A percentile compares a stretch with the other conserved stretches of the same genome.
phyloP scores from a whole-genome alignment of 2,888 invertebrate genomes.

The Meloe dianella region DNA sequence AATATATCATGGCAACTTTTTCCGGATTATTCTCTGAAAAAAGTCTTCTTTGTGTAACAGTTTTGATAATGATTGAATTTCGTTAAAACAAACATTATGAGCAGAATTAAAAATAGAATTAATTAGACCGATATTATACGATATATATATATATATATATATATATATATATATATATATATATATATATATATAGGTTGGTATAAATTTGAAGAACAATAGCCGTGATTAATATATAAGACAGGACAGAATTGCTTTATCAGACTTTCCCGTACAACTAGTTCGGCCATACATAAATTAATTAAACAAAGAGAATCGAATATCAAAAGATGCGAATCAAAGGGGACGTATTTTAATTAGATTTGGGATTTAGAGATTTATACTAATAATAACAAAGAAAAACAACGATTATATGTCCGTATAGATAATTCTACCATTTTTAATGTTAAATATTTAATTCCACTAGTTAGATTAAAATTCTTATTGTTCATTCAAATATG shows the following conservation, averaged over 20 bases:
- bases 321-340: neutral
- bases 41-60: neutral
- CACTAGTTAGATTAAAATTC: neutral
- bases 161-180: too few relatives aligned
- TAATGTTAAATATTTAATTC: neutral
- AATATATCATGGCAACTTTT: neutral
- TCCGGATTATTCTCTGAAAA: neutral
- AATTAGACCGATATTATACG: neutral
- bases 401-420: neutral
- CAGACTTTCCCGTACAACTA: neutral
- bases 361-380: neutral
- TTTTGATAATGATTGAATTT: neutral
- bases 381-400: conserved; percentile 6
- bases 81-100: neutral
- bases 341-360: conserved; percentile 2
- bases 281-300: neutral
- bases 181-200: neutral
- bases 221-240: neutral
- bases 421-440: neutral
- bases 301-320: conserved; percentile 6
- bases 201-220: neutral
- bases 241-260: neutral
- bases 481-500: neutral
- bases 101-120: neutral
- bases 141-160: too few relatives aligned